These are phyloP conservation scores for Zelleria hepariella DNA, from an alignment of 2,888 invertebrate species.

Conservation along the genomic window DNA sequence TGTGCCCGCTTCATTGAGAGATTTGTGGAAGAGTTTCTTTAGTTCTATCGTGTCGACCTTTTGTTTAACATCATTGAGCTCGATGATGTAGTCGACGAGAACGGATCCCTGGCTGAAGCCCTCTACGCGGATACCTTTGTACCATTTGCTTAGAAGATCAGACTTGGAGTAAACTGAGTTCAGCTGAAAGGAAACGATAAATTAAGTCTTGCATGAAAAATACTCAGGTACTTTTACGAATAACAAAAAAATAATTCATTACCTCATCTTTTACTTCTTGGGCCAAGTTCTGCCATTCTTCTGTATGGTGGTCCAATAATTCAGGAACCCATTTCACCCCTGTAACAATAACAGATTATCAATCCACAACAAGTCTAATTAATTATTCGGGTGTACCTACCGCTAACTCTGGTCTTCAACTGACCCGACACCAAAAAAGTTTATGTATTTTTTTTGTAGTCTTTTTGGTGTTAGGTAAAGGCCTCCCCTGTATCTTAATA, in stretches of 20 bases:
- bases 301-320: constrained; percentile 86
- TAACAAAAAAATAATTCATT: constrained; percentile 10
- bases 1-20: constrained; percentile 67
- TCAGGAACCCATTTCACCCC: constrained; percentile 88
- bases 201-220: neutral
- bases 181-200: constrained; percentile 68
- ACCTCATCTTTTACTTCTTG: constrained; percentile 87
- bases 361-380: too few species aligned
- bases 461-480: too few species aligned
- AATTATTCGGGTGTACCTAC: too few species aligned
- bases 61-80: constrained; percentile 81
- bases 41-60: constrained; percentile 80
- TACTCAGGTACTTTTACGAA: neutral
- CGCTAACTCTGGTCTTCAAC: too few species aligned
- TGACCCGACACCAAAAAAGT: neutral
- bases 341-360: constrained; percentile 21
- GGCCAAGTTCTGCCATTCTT: constrained; percentile 88
- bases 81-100: constrained; percentile 89
- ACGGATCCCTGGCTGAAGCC: constrained; percentile 91
- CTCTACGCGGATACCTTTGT: constrained; percentile 87
- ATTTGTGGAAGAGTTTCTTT: constrained; percentile 77
- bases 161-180: constrained; percentile 87
- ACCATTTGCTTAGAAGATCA: constrained; percentile 82
- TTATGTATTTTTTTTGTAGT: too few species aligned
- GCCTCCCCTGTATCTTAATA: too few species aligned